Evolutionary conservation across 1,140 invertebrate species (phyloP), one percentile per base, ranked within the genome.

Genomic region (Leptopilina clavipes): DNA sequence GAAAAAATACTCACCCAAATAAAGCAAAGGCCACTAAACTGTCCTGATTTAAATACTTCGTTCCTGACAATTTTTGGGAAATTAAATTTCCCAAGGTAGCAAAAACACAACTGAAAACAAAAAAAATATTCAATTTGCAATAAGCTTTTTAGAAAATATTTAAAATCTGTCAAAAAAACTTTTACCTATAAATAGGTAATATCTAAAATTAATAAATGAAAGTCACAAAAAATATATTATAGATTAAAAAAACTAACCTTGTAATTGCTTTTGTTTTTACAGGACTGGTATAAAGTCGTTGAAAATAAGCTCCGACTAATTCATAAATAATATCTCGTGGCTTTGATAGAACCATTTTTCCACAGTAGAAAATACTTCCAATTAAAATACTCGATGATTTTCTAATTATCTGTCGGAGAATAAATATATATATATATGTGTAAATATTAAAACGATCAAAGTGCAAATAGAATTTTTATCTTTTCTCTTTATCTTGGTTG

Each of bases 201-300:
- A 31, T 31, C 25, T 31, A 31, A 31, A 31, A 31, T 31, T 31
- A 31, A 31, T 31, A 31, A 31, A 6, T 31, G 6, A 31, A 31
- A 31, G 1, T 31, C 6, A 31, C n/a, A 71, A 70, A 76, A 43
- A 73, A 54, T 43, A 52, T 76, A 11, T 14, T 59, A 52, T 2
- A 31, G 5, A 72, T 71, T n/a, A 3, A 52, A 44, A 71, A 70
- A 70, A 83, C 86, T 92, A 91, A 95, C 94, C 94, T 94, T 43
- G 93, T 95, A 71, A 95, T 88, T 25, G 94, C 93, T 89, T 94
- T 95, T 3, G 94, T 95, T 86, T 91, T 93, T 19, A 95, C 89
- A 2, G 94, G 94, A 89, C 93, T 92, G 72, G 91, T 91, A 81
- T 94, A 94, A 52, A 95, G 89, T 84, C 93, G 93, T 79, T 93